Conservation (phyloP, 2,888 invertebrate genomes). For the Poecilobothrus nobilitatus region DNA sequence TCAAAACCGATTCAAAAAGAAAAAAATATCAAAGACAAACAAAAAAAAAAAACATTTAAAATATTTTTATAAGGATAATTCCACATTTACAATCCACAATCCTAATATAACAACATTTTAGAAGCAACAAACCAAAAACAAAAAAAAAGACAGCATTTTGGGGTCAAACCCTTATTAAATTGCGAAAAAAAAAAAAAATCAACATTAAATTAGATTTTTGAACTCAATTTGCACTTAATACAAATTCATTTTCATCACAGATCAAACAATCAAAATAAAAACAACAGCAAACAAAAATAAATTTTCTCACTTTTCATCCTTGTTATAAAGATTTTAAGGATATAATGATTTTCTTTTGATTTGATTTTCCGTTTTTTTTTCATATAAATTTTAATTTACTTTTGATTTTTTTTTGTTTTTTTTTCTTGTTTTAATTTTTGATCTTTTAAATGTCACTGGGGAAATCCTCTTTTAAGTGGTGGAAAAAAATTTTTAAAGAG, state of each 20-base stretch:
- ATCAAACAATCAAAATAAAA: too few species aligned
- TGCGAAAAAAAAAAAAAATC: neutral
- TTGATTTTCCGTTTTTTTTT: too few species aligned
- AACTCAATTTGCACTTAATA: slow-evolving; percentile 6
- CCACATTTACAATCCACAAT: neutral
- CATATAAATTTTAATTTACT: neutral
- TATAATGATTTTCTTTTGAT: too few species aligned
- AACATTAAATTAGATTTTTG: slow-evolving; percentile 1
- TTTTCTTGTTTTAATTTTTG: neutral
- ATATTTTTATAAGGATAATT: neutral
- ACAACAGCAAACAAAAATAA: too few species aligned
- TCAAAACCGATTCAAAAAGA: too few species aligned
- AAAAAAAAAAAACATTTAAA: neutral
- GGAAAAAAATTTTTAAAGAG: neutral
- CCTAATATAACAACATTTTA: neutral
- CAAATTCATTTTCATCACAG: neutral
- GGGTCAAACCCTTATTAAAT: slow-evolving; percentile 4
- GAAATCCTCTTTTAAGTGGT: neutral
- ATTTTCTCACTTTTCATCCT: neutral
- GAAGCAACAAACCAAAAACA: neutral
- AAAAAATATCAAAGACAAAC: neutral
- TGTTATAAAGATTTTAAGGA: too few species aligned
- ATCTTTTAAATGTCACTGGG: neutral
- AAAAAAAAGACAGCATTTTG: neutral
- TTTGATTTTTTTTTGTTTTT: neutral